phyloP scores from a whole-genome alignment of 2,888 invertebrate genomes.

The Uropetala carovei region DNA sequence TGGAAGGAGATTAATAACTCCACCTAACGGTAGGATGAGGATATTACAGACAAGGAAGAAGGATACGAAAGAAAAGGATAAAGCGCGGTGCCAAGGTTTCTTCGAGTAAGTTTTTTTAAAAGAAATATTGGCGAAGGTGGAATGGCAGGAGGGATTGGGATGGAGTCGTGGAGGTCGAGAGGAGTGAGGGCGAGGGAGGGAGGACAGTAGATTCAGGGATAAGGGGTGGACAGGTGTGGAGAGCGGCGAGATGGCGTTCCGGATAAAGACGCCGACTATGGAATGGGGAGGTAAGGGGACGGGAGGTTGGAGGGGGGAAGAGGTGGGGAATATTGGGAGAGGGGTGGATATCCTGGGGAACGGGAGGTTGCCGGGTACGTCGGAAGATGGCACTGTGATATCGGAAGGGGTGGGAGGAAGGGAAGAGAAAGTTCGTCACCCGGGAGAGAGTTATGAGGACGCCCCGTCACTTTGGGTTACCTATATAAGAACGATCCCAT shows the following conservation, averaged over 20 bases:
- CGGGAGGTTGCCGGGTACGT: neutral
- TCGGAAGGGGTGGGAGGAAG: too few relatives aligned
- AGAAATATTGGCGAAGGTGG: neutral
- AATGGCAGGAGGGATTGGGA: neutral
- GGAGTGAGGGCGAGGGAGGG: neutral
- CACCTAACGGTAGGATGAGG: neutral
- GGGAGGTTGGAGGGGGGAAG: neutral
- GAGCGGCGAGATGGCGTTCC: neutral
- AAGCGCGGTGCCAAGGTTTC: neutral
- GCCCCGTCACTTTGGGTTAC: too few relatives aligned
- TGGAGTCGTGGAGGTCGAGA: neutral
- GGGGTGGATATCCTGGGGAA: neutral
- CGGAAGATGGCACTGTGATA: neutral
- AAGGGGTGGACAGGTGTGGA: neutral
- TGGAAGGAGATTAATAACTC: conserved; percentile 20
- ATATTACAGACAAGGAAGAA: neutral
- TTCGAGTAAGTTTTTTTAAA: neutral
- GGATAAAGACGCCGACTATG: neutral
- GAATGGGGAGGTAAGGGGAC: neutral
- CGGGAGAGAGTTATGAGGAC: too few relatives aligned
- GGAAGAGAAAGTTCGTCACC: too few relatives aligned
- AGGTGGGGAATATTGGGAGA: neutral
- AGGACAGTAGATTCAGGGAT: neutral
- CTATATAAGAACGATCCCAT: too few relatives aligned
- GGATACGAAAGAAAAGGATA: neutral